Evolutionary conservation across 2,888 invertebrate species (phyloP).

Genomic region (Acanthosepion lycidas): DNA sequence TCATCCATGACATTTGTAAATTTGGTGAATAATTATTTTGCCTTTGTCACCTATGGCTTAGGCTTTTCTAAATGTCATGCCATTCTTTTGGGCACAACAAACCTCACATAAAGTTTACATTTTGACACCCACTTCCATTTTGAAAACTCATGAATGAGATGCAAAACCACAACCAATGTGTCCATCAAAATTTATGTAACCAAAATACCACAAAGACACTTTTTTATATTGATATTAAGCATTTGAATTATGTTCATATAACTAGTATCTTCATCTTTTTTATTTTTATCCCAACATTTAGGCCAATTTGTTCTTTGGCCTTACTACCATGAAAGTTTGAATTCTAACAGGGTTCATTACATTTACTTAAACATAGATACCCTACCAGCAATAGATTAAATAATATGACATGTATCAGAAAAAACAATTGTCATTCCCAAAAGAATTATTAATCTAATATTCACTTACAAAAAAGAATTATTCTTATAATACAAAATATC

Average conservation of each 20-base stretch:
- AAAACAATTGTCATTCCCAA: too few species aligned
- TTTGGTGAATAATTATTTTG: neutral
- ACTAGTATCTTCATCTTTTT: neutral
- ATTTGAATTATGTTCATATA: neutral
- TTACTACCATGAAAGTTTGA: too few species aligned
- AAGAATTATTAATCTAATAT: too few species aligned
- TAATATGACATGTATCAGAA: too few species aligned
- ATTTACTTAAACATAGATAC: too few species aligned
- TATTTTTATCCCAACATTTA: too few species aligned
- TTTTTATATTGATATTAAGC: neutral
- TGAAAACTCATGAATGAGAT: neutral
- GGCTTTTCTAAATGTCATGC: neutral
- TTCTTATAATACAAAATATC: too few species aligned
- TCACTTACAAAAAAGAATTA: too few species aligned
- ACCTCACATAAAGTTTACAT: neutral
- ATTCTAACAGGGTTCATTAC: too few species aligned
- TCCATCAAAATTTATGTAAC: too few species aligned
- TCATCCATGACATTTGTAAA: neutral
- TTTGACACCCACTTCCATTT: neutral
- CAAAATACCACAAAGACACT: neutral
- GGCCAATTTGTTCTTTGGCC: too few species aligned
- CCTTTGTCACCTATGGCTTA: neutral
- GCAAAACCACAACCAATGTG: neutral
- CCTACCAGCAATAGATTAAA: too few species aligned
- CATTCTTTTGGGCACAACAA: neutral